Evolutionary conservation across 2,888 invertebrate genomes (phyloP).

Genomic region (Drosophila pegasa): DNA sequence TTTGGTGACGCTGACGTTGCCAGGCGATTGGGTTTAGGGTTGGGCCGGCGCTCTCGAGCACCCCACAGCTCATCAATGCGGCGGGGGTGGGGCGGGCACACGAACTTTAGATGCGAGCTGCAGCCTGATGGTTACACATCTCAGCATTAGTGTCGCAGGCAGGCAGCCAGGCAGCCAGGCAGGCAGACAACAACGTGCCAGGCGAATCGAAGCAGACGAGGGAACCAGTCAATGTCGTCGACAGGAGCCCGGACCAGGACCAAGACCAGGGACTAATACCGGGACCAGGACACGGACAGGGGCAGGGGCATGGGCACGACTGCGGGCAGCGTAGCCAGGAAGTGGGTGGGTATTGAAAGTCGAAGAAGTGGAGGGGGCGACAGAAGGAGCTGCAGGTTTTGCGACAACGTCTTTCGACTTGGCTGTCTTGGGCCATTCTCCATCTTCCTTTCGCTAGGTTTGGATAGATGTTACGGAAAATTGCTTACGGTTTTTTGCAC

Average conservation of each 20-base stretch:
- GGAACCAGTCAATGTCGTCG: conserved; percentile 73
- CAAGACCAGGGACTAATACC: conserved; percentile 11
- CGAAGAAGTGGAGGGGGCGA: conserved; percentile 1
- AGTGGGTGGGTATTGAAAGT: conserved; percentile 6
- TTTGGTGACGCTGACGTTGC: conserved; percentile 41
- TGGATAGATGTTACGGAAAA: conserved; percentile 80
- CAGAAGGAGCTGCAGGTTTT: conserved; percentile 48
- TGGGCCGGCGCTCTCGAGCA: not conserved
- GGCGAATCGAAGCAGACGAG: conserved; percentile 63
- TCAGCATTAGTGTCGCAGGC: conserved; percentile 75
- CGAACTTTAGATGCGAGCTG: conserved; percentile 35
- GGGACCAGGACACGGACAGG: conserved; percentile 14
- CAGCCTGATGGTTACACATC: conserved; percentile 66
- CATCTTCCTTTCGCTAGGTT: conserved; percentile 30
- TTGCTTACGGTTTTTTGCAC: conserved; percentile 80
- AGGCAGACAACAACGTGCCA: conserved; percentile 64
- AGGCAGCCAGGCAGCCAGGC: conserved; percentile 54
- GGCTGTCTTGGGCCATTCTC: conserved; percentile 53
- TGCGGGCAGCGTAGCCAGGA: conserved; percentile 15
- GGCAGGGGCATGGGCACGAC: not conserved
- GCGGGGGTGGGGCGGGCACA: not conserved
- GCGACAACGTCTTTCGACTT: conserved; percentile 56
- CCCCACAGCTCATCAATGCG: conserved; percentile 36
- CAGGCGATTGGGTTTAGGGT: conserved; percentile 5
- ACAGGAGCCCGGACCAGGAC: conserved; percentile 40